Evolutionary conservation across 2,797 vertebrate genomes (phyloP).

Genomic region (Hydrolagus colliei): DNA sequence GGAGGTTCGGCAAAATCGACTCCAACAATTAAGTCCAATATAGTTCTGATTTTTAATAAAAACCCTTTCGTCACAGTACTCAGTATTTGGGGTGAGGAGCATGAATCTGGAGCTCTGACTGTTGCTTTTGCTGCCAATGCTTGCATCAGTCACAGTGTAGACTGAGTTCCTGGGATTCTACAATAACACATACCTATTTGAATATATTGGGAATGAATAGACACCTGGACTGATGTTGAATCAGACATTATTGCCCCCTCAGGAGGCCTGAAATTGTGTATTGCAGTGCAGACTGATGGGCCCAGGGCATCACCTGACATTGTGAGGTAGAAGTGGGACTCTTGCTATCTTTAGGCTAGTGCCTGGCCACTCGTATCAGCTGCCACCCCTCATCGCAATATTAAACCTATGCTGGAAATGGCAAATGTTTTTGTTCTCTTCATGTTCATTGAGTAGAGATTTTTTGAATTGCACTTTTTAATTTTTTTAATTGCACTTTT

Average conservation of each 20-base stretch:
- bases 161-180: background rate
- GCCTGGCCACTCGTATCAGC: background rate
- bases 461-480: too few relatives aligned
- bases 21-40: background rate
- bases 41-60: too few relatives aligned
- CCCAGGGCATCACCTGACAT: background rate
- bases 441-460: too few relatives aligned
- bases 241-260: constrained; percentile 9
- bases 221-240: constrained; percentile 1
- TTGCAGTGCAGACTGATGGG: background rate
- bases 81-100: too few relatives aligned
- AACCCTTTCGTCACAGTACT: too few relatives aligned
- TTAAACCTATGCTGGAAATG: too few relatives aligned
- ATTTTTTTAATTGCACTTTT: too few relatives aligned
- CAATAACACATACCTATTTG: constrained; percentile 19
- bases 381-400: too few relatives aligned
- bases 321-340: too few relatives aligned
- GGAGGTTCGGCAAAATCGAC: background rate
- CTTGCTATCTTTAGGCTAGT: too few relatives aligned
- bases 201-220: constrained; percentile 19
- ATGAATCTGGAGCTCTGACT: background rate
- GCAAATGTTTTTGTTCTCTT: too few relatives aligned
- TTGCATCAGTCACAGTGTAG: background rate
- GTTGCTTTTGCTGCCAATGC: background rate
- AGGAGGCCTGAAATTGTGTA: background rate